These are phyloP conservation scores for Drosophila littoralis DNA, from an alignment of 1,140 invertebrate species.

Conservation along the genomic window DNA sequence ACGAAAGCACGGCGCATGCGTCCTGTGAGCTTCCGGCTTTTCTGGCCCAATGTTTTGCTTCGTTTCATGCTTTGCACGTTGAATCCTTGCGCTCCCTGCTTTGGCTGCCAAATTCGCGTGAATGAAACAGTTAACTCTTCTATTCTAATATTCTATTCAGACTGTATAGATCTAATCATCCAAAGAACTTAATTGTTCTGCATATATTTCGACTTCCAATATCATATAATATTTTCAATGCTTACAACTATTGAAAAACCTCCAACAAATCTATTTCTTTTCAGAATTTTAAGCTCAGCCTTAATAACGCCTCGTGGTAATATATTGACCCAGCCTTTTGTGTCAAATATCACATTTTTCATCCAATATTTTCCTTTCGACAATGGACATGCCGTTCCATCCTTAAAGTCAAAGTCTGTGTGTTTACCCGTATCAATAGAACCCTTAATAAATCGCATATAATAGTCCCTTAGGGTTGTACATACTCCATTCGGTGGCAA, in stretches of 20 bases:
- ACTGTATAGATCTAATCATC: too few species aligned
- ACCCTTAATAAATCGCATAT: slow-evolving; percentile 23
- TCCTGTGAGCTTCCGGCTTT: slow-evolving; percentile 58
- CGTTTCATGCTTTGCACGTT: slow-evolving; percentile 31
- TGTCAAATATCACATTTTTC: slow-evolving; percentile 35
- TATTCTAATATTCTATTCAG: background rate
- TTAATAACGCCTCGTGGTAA: slow-evolving; percentile 40
- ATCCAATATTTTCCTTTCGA: slow-evolving; percentile 41
- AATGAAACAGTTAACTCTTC: slow-evolving; percentile 8
- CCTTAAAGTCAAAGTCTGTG: slow-evolving; percentile 34
- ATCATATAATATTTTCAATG: background rate
- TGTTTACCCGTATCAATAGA: slow-evolving; percentile 22
- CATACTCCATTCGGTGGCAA: slow-evolving; percentile 26
- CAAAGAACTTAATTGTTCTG: background rate
- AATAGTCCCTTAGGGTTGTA: slow-evolving; percentile 20
- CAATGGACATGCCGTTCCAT: slow-evolving; percentile 25
- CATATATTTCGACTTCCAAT: too few species aligned
- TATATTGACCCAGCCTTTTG: slow-evolving; percentile 30
- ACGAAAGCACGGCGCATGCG: slow-evolving; percentile 57
- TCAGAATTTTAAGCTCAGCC: background rate
- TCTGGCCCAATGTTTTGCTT: slow-evolving; percentile 59
- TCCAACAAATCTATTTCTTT: slow-evolving; percentile 3
- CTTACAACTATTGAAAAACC: slow-evolving; percentile 13
- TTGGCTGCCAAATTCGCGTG: slow-evolving; percentile 57
- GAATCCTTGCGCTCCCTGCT: slow-evolving; percentile 44